These are phyloP conservation scores for Xerus inauris DNA, from an alignment of 2,113 vertebrate genomes.

Conservation along the genomic window DNA sequence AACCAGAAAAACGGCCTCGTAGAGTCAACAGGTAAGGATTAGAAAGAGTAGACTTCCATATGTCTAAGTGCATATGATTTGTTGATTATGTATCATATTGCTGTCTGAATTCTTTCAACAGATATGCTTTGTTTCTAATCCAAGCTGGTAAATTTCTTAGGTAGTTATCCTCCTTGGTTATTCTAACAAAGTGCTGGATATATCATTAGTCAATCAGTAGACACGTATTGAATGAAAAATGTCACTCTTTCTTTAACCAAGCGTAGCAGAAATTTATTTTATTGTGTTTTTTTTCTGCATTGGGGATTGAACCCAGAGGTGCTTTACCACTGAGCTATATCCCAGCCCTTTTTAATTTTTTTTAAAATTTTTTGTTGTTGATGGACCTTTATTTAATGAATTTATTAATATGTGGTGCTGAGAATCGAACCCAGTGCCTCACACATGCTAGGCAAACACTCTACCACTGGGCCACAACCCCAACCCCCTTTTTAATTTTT, in stretches of 20 bases:
- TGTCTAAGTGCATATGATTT: not conserved
- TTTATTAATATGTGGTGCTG: too few relatives aligned
- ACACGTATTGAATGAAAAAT: slow-evolving; percentile 21
- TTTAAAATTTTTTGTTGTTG: too few relatives aligned
- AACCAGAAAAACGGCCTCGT: slow-evolving; percentile 98
- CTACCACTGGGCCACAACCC: too few relatives aligned
- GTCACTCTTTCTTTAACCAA: not conserved
- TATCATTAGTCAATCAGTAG: slow-evolving; percentile 30
- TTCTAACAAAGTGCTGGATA: not conserved
- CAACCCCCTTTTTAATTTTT: too few relatives aligned
- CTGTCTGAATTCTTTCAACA: slow-evolving; percentile 46
- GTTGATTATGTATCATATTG: not conserved
- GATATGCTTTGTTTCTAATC: slow-evolving; percentile 24
- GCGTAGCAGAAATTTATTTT: not conserved
- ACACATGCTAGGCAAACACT: too few relatives aligned
- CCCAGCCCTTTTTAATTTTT: too few relatives aligned
- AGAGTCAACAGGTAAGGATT: slow-evolving; percentile 96
- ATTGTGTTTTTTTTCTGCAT: too few relatives aligned
- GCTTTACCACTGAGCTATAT: too few relatives aligned
- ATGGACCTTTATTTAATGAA: too few relatives aligned
- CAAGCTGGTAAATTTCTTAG: slow-evolving; percentile 8
- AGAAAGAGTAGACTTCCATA: not conserved
- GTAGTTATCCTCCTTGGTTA: not conserved
- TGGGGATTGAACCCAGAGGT: too few relatives aligned
- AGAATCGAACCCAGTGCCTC: too few relatives aligned